These are phyloP conservation scores for Meteorus sp. DNA, from an alignment of 1,140 invertebrate genomes.

Conservation along the genomic window DNA sequence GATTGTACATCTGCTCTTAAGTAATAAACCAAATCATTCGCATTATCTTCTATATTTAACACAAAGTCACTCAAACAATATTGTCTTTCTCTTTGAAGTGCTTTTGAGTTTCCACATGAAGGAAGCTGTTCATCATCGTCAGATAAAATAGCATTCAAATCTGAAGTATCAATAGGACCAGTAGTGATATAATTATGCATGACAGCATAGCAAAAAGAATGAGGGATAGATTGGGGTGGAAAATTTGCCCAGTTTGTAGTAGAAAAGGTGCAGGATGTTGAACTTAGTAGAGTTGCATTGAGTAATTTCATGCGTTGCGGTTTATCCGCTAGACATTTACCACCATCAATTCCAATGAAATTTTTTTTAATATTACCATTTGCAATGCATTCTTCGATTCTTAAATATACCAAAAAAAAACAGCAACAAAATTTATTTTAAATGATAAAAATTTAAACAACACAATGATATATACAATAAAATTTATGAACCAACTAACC, in stretches of 20 bases:
- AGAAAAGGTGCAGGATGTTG: background rate
- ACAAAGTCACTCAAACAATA: background rate
- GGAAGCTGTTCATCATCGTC: slow-evolving; percentile 1
- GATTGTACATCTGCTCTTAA: background rate
- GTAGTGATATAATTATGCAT: background rate
- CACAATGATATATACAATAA: background rate
- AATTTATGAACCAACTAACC: background rate
- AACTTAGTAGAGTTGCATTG: background rate
- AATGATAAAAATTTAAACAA: background rate
- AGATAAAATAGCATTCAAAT: background rate
- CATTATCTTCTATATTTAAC: background rate
- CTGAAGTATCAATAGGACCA: background rate
- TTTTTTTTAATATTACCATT: background rate
- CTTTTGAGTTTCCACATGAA: slow-evolving; percentile 12
- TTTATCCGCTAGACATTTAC: background rate
- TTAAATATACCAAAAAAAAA: background rate
- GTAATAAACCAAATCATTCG: background rate
- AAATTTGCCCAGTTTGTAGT: background rate
- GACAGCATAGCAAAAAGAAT: background rate
- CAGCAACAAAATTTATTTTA: background rate
- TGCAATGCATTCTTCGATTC: slow-evolving; percentile 8
- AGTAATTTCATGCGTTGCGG: background rate
- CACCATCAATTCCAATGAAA: background rate
- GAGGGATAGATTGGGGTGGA: background rate
- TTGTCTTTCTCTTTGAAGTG: background rate